Base-by-base conservation (phyloP, 2,888 invertebrate species). In the Onchidella celtica region DNA sequence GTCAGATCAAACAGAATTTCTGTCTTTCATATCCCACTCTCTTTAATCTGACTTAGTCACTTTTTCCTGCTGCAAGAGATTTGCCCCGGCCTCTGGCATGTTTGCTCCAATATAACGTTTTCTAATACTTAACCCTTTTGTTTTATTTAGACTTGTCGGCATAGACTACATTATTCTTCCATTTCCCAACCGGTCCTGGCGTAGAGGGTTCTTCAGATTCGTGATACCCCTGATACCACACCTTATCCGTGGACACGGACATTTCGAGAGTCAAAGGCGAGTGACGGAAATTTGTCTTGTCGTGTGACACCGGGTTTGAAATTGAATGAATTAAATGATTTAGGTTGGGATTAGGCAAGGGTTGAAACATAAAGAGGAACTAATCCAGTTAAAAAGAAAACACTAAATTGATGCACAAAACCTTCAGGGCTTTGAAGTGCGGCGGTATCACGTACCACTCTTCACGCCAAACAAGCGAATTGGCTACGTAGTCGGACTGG, bases 21-120 rank as follows among this genome's bases (percentile, higher is more conserved):
- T 61, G 38, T 3, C 3, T 74, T 29, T 36, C 61, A 40, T 27
- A 21, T 27, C 14, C 2, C 14, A 61, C 36, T 3, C 3, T 24
- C 63, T 14, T 0, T 21, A 74, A 74, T 61, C 74, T 27, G 74
- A 74, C 74, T 74, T 74, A 61, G 63, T 24, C 74, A 74, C 74
- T 61, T 29, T 40, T 27, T 24, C n/a, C 38, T 63, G 9, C 59
- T 2, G 24, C 74, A 6, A 6, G n/a, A 36, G 38, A 38, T 36
- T 61, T 32, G 21, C 6, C 57, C 21, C 32, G 29, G 11, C 38
- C 47, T 3, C 17, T 2, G 11, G 57, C 32, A 3, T 72, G 34
- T 72, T 72, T 55, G 34, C n/a, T 72, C 57, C 3, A 34, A 11
- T 55, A 34, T 57, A 32, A n/a, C 6, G 11, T 57, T 32, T 72